These are phyloP conservation scores for Aphrophora alni DNA, from an alignment of 2,888 invertebrate species.

Conservation along the genomic window DNA sequence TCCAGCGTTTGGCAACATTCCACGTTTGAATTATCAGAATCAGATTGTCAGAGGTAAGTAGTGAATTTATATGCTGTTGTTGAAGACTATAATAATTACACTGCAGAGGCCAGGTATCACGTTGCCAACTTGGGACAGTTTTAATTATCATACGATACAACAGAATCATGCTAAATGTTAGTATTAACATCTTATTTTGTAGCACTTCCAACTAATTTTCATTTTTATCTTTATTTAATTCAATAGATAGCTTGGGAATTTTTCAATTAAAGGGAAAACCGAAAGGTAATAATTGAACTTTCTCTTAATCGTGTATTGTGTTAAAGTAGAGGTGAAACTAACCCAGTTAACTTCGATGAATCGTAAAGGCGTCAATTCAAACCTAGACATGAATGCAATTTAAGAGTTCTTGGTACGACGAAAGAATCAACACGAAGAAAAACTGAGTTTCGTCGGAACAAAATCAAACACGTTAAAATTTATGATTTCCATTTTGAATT, in stretches of 20 bases:
- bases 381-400: too few species aligned
- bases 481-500: too few species aligned
- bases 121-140: neutral
- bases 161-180: too few species aligned
- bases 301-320: too few species aligned
- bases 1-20: neutral
- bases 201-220: neutral
- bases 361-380: too few species aligned
- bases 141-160: neutral
- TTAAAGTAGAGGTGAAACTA: too few species aligned
- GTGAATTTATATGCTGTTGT: neutral
- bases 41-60: neutral
- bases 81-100: neutral
- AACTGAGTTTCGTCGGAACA: too few species aligned
- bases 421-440: too few species aligned
- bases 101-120: neutral
- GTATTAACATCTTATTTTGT: neutral
- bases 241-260: neutral
- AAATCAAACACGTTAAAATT: too few species aligned
- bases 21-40: neutral
- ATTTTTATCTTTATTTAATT: neutral
- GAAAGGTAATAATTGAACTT: too few species aligned
- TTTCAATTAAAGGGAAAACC: neutral
- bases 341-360: too few species aligned
- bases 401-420: too few species aligned